Evolutionary conservation across 2,888 invertebrate genomes (phyloP).

Genomic region (Torymus aiolomorphi): DNA sequence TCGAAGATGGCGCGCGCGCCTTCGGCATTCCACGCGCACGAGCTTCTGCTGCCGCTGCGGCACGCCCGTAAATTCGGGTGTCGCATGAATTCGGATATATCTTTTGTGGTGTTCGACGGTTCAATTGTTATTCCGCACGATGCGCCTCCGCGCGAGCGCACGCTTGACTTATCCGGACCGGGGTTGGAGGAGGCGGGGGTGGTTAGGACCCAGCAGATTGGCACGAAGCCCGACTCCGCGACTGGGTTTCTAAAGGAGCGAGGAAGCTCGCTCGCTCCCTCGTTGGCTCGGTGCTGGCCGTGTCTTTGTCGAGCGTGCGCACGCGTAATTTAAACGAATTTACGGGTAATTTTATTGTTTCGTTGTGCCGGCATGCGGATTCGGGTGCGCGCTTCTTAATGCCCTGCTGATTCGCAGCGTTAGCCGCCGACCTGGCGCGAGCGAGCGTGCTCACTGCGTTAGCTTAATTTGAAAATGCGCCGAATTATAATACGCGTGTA

Average conservation of each 20-base stretch:
- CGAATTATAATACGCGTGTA: too few species aligned
- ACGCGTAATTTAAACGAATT: constrained; percentile 45
- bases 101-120: constrained; percentile 54
- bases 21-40: constrained; percentile 44
- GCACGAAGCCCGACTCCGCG: constrained; percentile 57
- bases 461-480: too few species aligned
- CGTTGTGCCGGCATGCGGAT: constrained; percentile 14
- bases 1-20: constrained; percentile 57
- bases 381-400: neutral
- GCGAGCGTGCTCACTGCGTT: too few species aligned
- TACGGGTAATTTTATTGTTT: constrained; percentile 40
- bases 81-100: constrained; percentile 57
- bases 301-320: neutral
- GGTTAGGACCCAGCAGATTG: constrained; percentile 48
- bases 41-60: too few species aligned
- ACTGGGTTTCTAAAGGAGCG: constrained; percentile 57
- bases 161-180: constrained; percentile 52
- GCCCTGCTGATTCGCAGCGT: neutral
- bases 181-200: neutral
- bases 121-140: constrained; percentile 58
- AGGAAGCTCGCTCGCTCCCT: neutral
- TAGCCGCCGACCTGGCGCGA: neutral
- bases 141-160: constrained; percentile 36
- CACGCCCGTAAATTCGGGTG: constrained; percentile 52
- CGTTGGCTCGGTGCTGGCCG: neutral